phyloP scores from a whole-genome alignment of 2,113 vertebrate genomes.

The Paratilapia polleni region DNA sequence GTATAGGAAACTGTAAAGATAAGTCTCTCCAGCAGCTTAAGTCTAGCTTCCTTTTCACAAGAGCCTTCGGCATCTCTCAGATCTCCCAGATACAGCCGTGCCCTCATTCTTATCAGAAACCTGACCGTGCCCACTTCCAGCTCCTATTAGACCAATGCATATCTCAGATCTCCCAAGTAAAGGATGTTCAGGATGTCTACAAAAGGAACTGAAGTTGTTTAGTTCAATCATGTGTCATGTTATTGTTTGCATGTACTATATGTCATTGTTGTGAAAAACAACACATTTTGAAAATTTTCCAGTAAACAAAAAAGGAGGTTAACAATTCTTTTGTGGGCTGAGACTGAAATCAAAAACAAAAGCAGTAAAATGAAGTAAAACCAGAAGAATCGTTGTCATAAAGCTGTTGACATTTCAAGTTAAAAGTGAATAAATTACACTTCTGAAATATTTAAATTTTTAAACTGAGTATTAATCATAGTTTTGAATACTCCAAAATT shows the following conservation, averaged over 20 bases:
- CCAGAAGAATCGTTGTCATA: not conserved
- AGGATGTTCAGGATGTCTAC: conserved; percentile 41
- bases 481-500: not conserved
- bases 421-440: not conserved
- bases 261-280: not conserved
- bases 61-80: conserved; percentile 69
- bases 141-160: not conserved
- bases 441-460: not conserved
- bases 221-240: not conserved
- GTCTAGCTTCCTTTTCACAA: conserved; percentile 72
- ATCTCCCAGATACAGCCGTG: conserved; percentile 68
- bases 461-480: not conserved
- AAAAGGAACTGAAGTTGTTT: conserved; percentile 22
- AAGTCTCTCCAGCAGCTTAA: conserved; percentile 69
- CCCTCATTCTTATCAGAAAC: conserved; percentile 75
- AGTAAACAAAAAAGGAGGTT: not conserved
- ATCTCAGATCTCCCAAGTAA: conserved; percentile 28
- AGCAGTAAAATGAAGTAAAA: not conserved
- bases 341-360: not conserved
- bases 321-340: not conserved
- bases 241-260: not conserved
- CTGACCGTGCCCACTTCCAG: conserved; percentile 68
- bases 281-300: not conserved
- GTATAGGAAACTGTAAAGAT: conserved; percentile 80
- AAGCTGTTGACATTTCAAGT: not conserved